Base-by-base conservation (phyloP, 2,888 invertebrate genomes). In the Corythucha ciliata region DNA sequence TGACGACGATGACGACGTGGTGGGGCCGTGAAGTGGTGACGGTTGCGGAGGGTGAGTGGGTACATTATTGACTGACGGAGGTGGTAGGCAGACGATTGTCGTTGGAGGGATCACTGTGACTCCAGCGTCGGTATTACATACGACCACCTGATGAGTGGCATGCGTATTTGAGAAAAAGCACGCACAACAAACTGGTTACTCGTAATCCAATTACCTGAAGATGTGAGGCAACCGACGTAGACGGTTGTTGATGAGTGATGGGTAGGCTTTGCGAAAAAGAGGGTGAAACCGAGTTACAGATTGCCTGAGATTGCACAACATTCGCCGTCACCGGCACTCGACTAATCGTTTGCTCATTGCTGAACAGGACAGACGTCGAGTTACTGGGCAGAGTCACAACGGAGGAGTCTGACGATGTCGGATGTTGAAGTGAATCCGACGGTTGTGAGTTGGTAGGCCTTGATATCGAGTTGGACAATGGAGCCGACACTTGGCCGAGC, bases 41-140 rank as follows among this genome's bases (percentile, higher is more conserved):
- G 33, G 49, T 10, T n/a, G 51, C 10, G 42, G 54, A 34, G 37
- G 39, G 16, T 21, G 42, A 4, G 39, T 40, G 4, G 40, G 34
- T 6, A 48, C 32, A 42, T 29, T 48, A 21, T 26, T 51, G 4
- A 47, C 16, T n/a, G 54, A 47, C 32, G 51, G 57, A 14, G 54
- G 57, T 4, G 72, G 69, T 54, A 73, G 62, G 62, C 73, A 73
- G 7, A 73, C 74, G 41, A 73, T 73, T 4, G 73, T 73, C 2
- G 73, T 73, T n/a, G 70, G 72, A 7, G 73, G 72, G 52, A 73
- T 72, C 16, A 73, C 71, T 1, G 71, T 71, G 3, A 54, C 48
- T 12, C 51, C 34, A 6, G 44, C 39, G 6, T 39, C 51, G 20
- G 44, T 37, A 34, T 41, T 49, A n/a, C 41, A 49, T 16, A 40